Percentiles rank a stretch among this genome's conserved stretches.
These are phyloP conservation scores for Mormyrops boulengeri DNA, from an alignment of 2,797 vertebrate genomes.

Conservation along the genomic window DNA sequence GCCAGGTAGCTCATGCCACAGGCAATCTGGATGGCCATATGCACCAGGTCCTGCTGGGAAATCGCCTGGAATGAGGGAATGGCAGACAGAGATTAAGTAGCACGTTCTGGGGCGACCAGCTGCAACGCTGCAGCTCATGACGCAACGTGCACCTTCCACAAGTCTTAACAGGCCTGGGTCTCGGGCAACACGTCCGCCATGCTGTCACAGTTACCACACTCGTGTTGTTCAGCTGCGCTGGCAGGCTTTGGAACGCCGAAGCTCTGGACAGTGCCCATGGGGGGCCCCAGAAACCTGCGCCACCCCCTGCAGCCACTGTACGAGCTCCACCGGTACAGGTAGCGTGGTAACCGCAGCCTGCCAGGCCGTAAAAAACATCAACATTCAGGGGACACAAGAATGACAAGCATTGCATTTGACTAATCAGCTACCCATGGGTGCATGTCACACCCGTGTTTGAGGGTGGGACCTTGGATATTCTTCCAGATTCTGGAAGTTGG, in stretches of 20 bases:
- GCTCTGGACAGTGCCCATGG: not conserved
- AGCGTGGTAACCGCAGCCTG: not conserved
- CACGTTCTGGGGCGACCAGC: not conserved
- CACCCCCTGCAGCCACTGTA: not conserved
- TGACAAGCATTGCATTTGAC: not conserved
- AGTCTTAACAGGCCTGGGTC: not conserved
- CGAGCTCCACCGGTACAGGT: not conserved
- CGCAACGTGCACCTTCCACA: not conserved
- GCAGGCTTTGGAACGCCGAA: not conserved
- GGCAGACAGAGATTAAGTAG: not conserved
- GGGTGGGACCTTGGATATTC: not conserved
- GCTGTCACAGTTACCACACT: not conserved
- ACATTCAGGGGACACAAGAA: not conserved
- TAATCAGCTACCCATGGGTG: not conserved
- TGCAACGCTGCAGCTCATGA: not conserved
- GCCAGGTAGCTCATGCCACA: constrained; percentile 98
- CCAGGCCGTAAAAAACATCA: not conserved
- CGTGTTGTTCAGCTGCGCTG: not conserved
- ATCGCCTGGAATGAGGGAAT: constrained; percentile 68
- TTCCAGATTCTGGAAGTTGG: not conserved
- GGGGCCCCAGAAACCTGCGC: not conserved
- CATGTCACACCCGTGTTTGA: not conserved
- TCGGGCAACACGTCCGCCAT: not conserved
- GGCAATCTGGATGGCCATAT: constrained; percentile 98
- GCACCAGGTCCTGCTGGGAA: constrained; percentile 95